Conservation (phyloP, 1,140 invertebrate species). For the Tribolium madens region DNA sequence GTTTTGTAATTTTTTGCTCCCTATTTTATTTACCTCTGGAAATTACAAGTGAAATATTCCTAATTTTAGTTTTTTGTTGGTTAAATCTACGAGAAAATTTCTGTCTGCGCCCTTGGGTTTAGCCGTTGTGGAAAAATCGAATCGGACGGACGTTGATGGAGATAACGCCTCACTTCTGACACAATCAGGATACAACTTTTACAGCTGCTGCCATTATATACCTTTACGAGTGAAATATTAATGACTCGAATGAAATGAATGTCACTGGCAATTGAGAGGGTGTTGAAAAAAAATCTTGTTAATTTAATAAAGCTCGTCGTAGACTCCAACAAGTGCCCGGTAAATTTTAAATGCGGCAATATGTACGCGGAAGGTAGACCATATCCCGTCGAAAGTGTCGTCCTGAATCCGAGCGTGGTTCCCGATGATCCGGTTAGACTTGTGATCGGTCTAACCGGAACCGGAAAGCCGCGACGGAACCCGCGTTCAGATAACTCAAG, state of each 20-base stretch:
- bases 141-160: slow-evolving; percentile 15
- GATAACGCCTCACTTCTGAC: slow-evolving; percentile 23
- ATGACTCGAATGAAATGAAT: slow-evolving; percentile 13
- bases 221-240: slow-evolving; percentile 13
- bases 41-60: too few species aligned
- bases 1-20: too few species aligned
- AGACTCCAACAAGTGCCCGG: slow-evolving; percentile 23
- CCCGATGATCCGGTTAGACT: slow-evolving; percentile 25
- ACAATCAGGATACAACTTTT: slow-evolving; percentile 14
- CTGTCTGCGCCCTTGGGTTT: too few species aligned
- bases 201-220: slow-evolving; percentile 8
- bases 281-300: too few species aligned
- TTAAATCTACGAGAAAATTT: not conserved
- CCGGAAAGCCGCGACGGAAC: slow-evolving; percentile 40
- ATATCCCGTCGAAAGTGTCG: slow-evolving; percentile 32
- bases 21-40: too few species aligned
- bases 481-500: slow-evolving; percentile 44
- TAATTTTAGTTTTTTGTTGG: not conserved
- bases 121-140: not conserved
- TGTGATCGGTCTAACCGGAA: slow-evolving; percentile 42
- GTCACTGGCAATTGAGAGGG: not conserved
- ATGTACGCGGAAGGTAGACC: slow-evolving; percentile 30
- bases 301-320: not conserved
- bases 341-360: slow-evolving; percentile 19
- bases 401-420: slow-evolving; percentile 20